These are phyloP conservation scores for Heterodera carotae DNA, from an alignment of 1,140 invertebrate species.

Conservation along the genomic window DNA sequence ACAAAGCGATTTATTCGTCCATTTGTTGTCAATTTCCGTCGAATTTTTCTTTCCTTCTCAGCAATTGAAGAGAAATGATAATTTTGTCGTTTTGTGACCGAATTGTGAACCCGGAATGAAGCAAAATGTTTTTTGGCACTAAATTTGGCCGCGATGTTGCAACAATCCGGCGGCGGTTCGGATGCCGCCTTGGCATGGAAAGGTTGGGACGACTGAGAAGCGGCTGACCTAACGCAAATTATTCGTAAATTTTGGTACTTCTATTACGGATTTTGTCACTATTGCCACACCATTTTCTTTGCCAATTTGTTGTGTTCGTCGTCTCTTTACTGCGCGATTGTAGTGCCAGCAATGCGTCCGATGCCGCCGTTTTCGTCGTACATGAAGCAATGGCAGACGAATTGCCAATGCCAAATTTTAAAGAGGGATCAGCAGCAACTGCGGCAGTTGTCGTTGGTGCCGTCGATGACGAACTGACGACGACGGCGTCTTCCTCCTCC, in stretches of 20 bases:
- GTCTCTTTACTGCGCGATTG: not conserved
- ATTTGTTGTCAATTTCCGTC: conserved; percentile 5
- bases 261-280: no score
- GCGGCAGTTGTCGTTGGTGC: not conserved
- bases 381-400: not conserved
- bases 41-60: not conserved
- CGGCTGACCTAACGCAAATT: not conserved
- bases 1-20: conserved; percentile 23
- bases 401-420: conserved; percentile 8
- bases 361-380: conserved; percentile 3
- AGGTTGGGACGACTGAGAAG: not conserved
- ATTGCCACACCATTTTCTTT: not conserved
- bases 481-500: no score
- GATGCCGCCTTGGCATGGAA: conserved; percentile 31
- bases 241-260: not conserved
- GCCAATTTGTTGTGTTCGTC: not conserved
- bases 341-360: conserved; percentile 5
- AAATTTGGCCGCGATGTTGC: not conserved
- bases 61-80: not conserved
- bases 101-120: conserved; percentile 5
- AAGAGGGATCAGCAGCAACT: not conserved
- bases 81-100: not conserved
- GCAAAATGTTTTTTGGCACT: conserved; percentile 8
- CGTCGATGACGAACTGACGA: not conserved
- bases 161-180: conserved; percentile 34